phyloP scores from a whole-genome alignment of 2,113 vertebrate species.

The Rhipidura dahli region DNA sequence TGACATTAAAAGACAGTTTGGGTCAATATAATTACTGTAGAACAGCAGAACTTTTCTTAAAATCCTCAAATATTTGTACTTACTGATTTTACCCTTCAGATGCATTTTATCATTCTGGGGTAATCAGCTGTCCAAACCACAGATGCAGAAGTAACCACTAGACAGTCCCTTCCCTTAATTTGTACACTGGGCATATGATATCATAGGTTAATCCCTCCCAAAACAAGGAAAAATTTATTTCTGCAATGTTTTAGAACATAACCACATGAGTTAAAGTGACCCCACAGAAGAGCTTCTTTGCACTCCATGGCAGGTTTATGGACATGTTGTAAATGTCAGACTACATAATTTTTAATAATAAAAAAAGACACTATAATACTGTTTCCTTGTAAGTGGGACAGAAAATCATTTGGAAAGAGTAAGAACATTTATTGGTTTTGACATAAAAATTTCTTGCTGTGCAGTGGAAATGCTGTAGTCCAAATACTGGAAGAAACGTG shows the following conservation, averaged over 20 bases:
- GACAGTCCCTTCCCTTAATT: neutral
- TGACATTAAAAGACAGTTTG: constrained; percentile 40
- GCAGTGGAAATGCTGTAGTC: constrained; percentile 22
- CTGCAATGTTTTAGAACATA: neutral
- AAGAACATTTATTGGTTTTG: constrained; percentile 65
- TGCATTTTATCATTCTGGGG: neutral
- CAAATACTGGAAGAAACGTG: constrained; percentile 48
- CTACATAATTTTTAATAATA: constrained; percentile 53
- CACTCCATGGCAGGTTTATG: constrained; percentile 24
- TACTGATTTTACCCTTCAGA: constrained; percentile 21
- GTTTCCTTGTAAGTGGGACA: constrained; percentile 61
- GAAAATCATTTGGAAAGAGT: constrained; percentile 63
- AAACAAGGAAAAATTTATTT: neutral
- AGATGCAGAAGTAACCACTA: neutral
- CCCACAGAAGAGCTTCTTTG: constrained; percentile 2
- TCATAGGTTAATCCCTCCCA: neutral
- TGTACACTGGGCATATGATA: neutral
- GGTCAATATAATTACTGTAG: constrained; percentile 16
- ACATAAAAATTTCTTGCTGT: constrained; percentile 45
- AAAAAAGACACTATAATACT: constrained; percentile 43
- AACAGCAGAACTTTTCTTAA: neutral
- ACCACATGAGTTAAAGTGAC: neutral
- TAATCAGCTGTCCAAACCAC: neutral
- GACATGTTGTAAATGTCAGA: constrained; percentile 47
- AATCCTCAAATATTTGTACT: constrained; percentile 33